A percentile compares a stretch with the other conserved stretches of the same genome.
Conservation (phyloP, 2,888 invertebrate species). For the Spilarctia lutea region DNA sequence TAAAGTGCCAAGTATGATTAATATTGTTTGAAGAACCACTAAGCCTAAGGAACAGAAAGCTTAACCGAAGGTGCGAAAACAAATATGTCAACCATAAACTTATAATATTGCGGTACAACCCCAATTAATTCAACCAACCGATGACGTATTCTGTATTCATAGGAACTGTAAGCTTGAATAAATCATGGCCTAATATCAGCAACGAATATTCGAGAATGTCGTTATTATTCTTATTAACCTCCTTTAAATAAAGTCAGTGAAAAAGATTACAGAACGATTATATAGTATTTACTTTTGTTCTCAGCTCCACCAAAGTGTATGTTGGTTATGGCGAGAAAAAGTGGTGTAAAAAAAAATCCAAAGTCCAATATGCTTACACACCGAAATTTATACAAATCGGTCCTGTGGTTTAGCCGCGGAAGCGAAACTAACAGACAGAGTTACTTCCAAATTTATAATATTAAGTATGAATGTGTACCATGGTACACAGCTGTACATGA, state of each 20-base stretch:
- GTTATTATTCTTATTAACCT: constrained; percentile 13
- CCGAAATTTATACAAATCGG: too few species aligned
- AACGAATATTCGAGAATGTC: constrained; percentile 30
- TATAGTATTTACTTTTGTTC: background rate
- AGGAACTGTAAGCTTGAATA: constrained; percentile 26
- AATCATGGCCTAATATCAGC: constrained; percentile 32
- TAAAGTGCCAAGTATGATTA: background rate
- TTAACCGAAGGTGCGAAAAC: background rate
- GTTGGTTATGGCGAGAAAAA: too few species aligned
- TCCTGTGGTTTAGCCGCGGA: too few species aligned
- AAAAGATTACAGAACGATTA: constrained; percentile 1
- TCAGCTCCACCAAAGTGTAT: too few species aligned
- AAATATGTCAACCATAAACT: constrained; percentile 9
- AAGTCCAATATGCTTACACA: too few species aligned
- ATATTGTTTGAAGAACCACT: background rate
- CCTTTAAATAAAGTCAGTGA: background rate
- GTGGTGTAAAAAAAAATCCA: too few species aligned
- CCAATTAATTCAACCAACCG: constrained; percentile 15
- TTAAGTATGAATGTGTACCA: background rate
- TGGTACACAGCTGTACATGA: background rate
- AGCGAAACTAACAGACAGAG: too few species aligned
- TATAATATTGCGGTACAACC: constrained; percentile 4
- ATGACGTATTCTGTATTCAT: constrained; percentile 26
- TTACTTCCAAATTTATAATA: background rate
- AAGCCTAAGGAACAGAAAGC: background rate